These are phyloP conservation scores for Eurosta solidaginis DNA, from an alignment of 1,140 invertebrate genomes.

Conservation along the genomic window DNA sequence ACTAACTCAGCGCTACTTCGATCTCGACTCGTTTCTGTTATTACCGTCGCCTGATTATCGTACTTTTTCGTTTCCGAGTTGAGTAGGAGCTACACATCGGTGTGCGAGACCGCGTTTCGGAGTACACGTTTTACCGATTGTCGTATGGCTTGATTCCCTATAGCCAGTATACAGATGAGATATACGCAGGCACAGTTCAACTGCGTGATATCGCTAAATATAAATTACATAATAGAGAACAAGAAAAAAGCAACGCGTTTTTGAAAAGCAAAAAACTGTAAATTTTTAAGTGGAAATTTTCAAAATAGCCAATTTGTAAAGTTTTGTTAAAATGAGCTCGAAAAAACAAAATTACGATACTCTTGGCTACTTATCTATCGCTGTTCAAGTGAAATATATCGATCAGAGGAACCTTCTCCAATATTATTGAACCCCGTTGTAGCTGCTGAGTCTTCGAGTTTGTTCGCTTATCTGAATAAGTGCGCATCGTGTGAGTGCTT, in stretches of 20 bases:
- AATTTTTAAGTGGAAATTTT: background rate
- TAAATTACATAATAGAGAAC: slow-evolving; percentile 1
- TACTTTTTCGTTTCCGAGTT: background rate
- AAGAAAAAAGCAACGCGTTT: slow-evolving; percentile 1
- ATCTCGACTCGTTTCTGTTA: no score
- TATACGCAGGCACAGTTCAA: slow-evolving; percentile 42
- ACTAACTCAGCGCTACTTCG: no score
- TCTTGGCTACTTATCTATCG: no score
- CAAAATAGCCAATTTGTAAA: background rate
- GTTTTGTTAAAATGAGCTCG: background rate
- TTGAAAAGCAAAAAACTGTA: slow-evolving; percentile 5
- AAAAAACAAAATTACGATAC: background rate
- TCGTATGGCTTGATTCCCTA: slow-evolving; percentile 30
- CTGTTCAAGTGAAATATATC: no score
- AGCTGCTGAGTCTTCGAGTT: no score
- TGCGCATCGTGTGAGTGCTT: no score
- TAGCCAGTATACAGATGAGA: slow-evolving; percentile 34
- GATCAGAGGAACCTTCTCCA: no score
- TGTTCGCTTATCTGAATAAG: no score
- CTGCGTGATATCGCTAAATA: slow-evolving; percentile 35
- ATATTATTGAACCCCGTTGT: no score
- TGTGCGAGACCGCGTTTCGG: background rate
- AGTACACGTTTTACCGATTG: background rate
- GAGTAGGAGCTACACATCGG: background rate
- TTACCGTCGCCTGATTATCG: no score